These are phyloP conservation scores for Antheraea assamensis DNA, from an alignment of 2,888 invertebrate species.

Conservation along the genomic window DNA sequence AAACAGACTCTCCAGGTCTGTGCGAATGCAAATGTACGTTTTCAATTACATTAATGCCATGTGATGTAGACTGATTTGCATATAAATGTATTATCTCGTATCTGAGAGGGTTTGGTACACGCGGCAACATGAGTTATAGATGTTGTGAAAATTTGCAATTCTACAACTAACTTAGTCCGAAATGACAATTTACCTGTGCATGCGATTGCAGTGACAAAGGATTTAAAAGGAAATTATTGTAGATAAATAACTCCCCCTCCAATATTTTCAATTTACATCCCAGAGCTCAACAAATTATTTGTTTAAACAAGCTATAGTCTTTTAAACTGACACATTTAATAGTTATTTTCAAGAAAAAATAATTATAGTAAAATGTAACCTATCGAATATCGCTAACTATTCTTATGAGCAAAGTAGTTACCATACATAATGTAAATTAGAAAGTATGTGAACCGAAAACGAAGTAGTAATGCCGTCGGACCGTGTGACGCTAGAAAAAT, in stretches of 20 bases:
- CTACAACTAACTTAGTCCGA: not conserved
- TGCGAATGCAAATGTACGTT: constrained; percentile 6
- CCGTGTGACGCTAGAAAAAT: no score
- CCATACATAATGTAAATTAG: no score
- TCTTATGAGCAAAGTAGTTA: no score
- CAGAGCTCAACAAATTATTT: no score
- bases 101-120: constrained; percentile 2
- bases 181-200: not conserved
- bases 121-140: constrained; percentile 7
- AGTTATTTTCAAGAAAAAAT: no score
- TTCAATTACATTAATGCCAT: constrained; percentile 15
- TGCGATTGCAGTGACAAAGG: not conserved
- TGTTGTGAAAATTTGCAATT: not conserved
- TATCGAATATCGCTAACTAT: no score
- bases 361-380: no score
- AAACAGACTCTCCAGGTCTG: constrained; percentile 5
- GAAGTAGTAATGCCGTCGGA: no score
- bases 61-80: constrained; percentile 11
- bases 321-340: no score
- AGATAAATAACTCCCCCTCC: not conserved
- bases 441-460: no score
- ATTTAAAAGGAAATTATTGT: not conserved
- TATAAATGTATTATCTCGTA: constrained; percentile 11
- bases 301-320: no score
- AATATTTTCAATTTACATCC: no score